Conservation (phyloP, 2,797 vertebrate genomes). For the Pseudochaenichthys georgianus region DNA sequence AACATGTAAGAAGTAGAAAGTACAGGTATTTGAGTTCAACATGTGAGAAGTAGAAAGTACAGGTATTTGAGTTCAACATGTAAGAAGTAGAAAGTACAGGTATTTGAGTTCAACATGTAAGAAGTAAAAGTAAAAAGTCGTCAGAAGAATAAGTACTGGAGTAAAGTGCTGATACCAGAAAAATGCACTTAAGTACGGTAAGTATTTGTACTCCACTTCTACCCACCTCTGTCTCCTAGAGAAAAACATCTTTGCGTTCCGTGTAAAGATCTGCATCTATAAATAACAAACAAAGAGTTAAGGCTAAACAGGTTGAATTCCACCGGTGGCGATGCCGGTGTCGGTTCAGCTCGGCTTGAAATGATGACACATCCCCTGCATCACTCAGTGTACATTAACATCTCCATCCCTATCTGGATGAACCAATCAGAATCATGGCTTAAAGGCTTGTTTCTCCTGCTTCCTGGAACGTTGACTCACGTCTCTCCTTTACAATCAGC, state of each 20-base stretch:
- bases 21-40: too few relatives aligned
- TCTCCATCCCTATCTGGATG: slow-evolving; percentile 58
- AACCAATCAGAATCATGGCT: slow-evolving; percentile 65
- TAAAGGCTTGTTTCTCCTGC: slow-evolving; percentile 58
- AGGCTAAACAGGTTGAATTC: slow-evolving; percentile 48
- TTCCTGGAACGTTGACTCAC: slow-evolving; percentile 47
- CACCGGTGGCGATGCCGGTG: slow-evolving; percentile 49
- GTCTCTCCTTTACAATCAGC: slow-evolving; percentile 50
- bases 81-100: too few relatives aligned
- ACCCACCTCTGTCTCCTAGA: not conserved
- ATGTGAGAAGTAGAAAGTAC: too few relatives aligned
- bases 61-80: too few relatives aligned
- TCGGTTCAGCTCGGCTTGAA: slow-evolving; percentile 42
- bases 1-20: too few relatives aligned
- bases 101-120: too few relatives aligned
- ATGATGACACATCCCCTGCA: slow-evolving; percentile 64
- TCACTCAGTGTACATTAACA: slow-evolving; percentile 65
- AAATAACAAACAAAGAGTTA: slow-evolving; percentile 65
- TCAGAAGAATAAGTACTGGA: too few relatives aligned
- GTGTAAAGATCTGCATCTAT: slow-evolving; percentile 14
- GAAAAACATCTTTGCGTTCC: slow-evolving; percentile 21
- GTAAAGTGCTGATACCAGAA: too few relatives aligned
- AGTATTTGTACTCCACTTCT: too few relatives aligned
- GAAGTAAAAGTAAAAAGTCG: too few relatives aligned
- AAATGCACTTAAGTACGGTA: too few relatives aligned